These are phyloP conservation scores for Otus sunia DNA, from an alignment of 2,113 vertebrate genomes.

Conservation along the genomic window DNA sequence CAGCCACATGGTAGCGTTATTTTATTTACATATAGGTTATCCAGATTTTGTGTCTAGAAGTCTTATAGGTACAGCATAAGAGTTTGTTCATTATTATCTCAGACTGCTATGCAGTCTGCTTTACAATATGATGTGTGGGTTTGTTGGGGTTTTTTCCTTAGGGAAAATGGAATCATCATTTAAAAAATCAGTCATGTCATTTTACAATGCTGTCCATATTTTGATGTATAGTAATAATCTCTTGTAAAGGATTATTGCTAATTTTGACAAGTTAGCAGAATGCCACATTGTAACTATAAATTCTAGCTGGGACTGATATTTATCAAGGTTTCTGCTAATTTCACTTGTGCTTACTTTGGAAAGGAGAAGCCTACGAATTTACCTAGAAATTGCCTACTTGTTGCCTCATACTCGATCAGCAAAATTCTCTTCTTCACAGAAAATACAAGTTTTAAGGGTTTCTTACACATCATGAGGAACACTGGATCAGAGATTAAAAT, in stretches of 20 bases:
- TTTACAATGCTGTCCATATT: background rate
- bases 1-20: background rate
- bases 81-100: background rate
- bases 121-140: background rate
- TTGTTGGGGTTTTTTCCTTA: fast-evolving
- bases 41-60: background rate
- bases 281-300: background rate
- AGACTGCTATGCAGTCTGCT: background rate
- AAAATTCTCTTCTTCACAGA: background rate
- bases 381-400: background rate
- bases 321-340: background rate
- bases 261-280: constrained; percentile 1
- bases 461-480: background rate
- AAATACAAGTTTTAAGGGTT: background rate
- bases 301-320: background rate
- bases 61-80: background rate
- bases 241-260: background rate
- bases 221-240: background rate
- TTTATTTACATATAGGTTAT: background rate
- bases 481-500: background rate
- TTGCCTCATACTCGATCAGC: background rate
- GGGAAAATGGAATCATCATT: background rate
- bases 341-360: background rate
- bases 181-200: background rate
- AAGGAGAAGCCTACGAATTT: background rate